Base-by-base conservation (phyloP, 2,797 vertebrate species). In the Sebastes ruberrimus region DNA sequence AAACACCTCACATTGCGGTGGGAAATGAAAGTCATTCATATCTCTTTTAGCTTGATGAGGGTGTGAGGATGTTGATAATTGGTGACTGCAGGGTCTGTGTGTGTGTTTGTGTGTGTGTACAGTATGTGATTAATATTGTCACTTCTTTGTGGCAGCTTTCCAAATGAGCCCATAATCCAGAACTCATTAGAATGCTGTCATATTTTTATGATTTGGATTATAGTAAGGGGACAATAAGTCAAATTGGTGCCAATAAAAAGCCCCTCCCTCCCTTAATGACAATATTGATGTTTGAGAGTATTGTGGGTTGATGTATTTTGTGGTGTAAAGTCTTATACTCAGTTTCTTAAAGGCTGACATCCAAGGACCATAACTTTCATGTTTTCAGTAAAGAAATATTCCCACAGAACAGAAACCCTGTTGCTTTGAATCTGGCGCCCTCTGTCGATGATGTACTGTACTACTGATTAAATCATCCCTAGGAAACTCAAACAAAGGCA, bases 391-490 rank as follows among this genome's bases (percentile, higher is more conserved):
- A 74, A 78, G 52, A 9, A 42, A 46, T 64, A 76, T 64, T 74
- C 74, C 65, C 69, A 73, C 55, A 9, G 23, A 77, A 16, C 30
- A 69, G 53, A 62, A 68, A 60, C 13, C 32, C 11, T 66, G 79
- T 88, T 86, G 64, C 77, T 90, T 92, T 88, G 86, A 90, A 78
- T 89, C 10, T 87, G 85, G 86, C 72, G 69, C 89, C 91, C 87
- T 81, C 90, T 87, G 61, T 82, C 33, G 57, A 55, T 16, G 10
- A 64, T 52, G 27, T n/a, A 6, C 56, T 81, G 71, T 49, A 88
- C 70, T 84, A 32, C 73, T 71, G 46, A 62, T 38, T 55, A 30
- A 70, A 60, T 66, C 33, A 46, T 35, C 5, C 7, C 9, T 23
- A 4, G 30, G 71, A 78, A 60, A 38, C 14, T 46, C 27, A 81